A percentile compares a stretch with the other conserved stretches of the same genome.
Conservation (phyloP, 2,888 invertebrate genomes). For the Sinotaia quadrata region DNA sequence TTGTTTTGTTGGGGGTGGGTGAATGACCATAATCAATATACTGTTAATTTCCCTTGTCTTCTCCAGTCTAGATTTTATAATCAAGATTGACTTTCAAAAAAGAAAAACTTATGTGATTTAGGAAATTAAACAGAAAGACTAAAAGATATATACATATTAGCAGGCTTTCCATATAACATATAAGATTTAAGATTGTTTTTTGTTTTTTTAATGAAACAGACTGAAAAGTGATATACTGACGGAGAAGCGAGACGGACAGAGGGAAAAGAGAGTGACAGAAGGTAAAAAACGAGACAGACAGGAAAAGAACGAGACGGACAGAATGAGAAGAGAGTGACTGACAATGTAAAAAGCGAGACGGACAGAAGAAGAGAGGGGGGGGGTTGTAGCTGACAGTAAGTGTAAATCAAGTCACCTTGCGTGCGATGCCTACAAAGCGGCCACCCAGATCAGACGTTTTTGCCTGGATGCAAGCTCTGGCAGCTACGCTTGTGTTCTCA, state of each 20-base stretch:
- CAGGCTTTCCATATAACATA: too few relatives aligned
- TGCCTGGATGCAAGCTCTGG: constrained; percentile 31
- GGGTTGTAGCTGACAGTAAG: too few relatives aligned
- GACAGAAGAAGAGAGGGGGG: neutral
- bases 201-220: too few relatives aligned
- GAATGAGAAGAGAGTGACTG: neutral
- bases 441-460: constrained; percentile 33
- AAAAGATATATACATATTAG: too few relatives aligned
- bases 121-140: too few relatives aligned
- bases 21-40: too few relatives aligned
- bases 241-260: neutral
- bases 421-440: constrained; percentile 34
- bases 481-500: constrained; percentile 22
- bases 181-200: too few relatives aligned
- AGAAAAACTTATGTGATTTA: too few relatives aligned
- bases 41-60: too few relatives aligned
- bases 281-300: neutral
- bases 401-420: constrained; percentile 21
- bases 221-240: neutral
- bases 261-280: neutral
- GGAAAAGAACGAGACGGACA: neutral
- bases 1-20: too few relatives aligned
- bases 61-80: too few relatives aligned
- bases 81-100: too few relatives aligned
- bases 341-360: neutral